Base-by-base conservation (phyloP, 1,140 invertebrate species). In the Nephila pilipes region DNA sequence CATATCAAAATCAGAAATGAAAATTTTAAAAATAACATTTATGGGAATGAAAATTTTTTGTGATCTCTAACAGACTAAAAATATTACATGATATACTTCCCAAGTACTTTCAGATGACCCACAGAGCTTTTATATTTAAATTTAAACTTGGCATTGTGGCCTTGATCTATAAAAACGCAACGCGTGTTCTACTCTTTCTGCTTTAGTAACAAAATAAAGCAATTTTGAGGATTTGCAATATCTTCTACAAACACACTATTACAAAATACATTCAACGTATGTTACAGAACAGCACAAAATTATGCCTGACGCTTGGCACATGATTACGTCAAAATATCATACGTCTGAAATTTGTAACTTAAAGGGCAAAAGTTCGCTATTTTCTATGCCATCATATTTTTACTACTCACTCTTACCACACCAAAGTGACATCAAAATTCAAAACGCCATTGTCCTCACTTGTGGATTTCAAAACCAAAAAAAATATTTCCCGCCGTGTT, bases 131-230 rank as follows among this genome's bases (percentile, higher is more conserved):
- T 18, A 65, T 1, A 12, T 65, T 25, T 25, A 65, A 65, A n/a
- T 75, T 25, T 25, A 65, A 65, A n/a, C 36, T 75, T 36, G 69
- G 18, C 69, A 75, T 32, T 32, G 29, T 75, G 32, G 20, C 69
- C 69, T 75, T 75, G 69, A 75, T 75, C 69, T 36, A 75, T 75
- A 75, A 75, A 75, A 18, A 18, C 36, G 29, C 29, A 32, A 32
- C 65, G 60, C 20, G 60, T 25, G 60, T 22, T 18, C 2, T n/a
- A 29, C 63, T 65, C 29, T 5, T 29, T 36, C 29, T 32, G 18
- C 46, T 75, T 75, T 16, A 32, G 69, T 16, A 32, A 32, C 29
- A 14, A 18, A 32, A 75, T 75, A 75, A 65, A 75, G 69, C 46
- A 10, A 10, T 46, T 46, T 10, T 46, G 6, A 29, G 1, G 20